phyloP scores from a whole-genome alignment of 1,140 invertebrate genomes.

The Brachionus rotundiformis region DNA sequence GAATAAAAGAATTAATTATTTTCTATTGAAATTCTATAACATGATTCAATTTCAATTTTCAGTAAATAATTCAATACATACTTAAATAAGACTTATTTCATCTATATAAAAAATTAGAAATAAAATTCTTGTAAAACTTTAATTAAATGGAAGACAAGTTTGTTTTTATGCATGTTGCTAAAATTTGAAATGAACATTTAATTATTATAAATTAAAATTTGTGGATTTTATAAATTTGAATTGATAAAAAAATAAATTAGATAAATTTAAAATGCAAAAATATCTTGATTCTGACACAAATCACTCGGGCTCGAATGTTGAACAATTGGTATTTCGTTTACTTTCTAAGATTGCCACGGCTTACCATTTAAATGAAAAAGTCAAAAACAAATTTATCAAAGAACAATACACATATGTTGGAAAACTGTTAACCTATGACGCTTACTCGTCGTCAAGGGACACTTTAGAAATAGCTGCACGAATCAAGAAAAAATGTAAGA shows the following conservation, averaged over 20 bases:
- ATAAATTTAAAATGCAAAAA: constrained; percentile 27
- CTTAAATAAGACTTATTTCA: too few species aligned
- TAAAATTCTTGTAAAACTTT: neutral
- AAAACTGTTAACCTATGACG: neutral
- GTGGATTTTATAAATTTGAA: neutral
- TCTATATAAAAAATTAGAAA: too few species aligned
- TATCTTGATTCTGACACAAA: neutral
- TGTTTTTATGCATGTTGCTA: neutral
- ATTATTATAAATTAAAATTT: constrained; percentile 1
- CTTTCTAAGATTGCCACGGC: neutral
- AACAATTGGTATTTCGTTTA: constrained; percentile 29
- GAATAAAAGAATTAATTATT: too few species aligned
- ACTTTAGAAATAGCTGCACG: constrained; percentile 23
- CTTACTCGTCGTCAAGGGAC: neutral
- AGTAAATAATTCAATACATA: neutral
- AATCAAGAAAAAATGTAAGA: constrained; percentile 33
- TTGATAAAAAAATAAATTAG: neutral
- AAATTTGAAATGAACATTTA: neutral
- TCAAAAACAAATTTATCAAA: neutral
- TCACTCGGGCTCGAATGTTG: neutral
- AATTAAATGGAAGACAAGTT: neutral
- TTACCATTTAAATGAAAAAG: constrained; percentile 13
- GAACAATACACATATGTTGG: neutral
- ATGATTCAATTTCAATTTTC: too few species aligned
- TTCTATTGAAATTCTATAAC: too few species aligned